Percentiles rank a stretch among this genome's conserved stretches.
Conservation (phyloP, 2,888 invertebrate genomes). For the Podabrus alpinus region DNA sequence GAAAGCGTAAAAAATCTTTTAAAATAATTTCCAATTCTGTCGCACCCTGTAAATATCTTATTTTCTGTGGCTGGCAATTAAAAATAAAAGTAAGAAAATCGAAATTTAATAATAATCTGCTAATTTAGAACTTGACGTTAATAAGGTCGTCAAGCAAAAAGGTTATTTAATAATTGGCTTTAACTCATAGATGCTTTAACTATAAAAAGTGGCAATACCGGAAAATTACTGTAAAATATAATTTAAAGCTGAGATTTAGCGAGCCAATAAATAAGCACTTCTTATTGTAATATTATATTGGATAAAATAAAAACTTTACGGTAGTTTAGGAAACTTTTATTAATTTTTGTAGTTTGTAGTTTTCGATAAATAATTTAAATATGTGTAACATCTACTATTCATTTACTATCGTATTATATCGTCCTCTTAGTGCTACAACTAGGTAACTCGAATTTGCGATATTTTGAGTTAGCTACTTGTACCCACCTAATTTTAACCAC, state of each 20-base stretch:
- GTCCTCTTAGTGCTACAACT: no score
- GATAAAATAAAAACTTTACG: no score
- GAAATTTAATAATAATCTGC: not conserved
- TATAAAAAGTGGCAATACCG: not conserved
- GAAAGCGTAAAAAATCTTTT: not conserved
- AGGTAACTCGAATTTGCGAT: no score
- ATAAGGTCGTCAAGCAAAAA: not conserved
- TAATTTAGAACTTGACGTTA: not conserved
- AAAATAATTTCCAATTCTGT: not conserved
- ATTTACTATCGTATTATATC: no score
- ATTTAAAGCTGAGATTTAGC: not conserved
- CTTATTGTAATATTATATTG: no score
- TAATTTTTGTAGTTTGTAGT: no score
- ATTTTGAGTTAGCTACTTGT: no score
- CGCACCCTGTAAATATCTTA: not conserved
- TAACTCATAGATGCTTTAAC: not conserved
- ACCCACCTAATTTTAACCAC: no score
- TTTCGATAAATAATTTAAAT: no score
- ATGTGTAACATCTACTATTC: no score
- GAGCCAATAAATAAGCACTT: not conserved
- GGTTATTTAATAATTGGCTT: not conserved
- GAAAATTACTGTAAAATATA: not conserved
- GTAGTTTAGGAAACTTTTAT: no score
- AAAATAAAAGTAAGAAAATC: not conserved
- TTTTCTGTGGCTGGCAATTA: not conserved